phyloP scores from a whole-genome alignment of 2,113 vertebrate genomes.

The Pterocles orientalis region DNA sequence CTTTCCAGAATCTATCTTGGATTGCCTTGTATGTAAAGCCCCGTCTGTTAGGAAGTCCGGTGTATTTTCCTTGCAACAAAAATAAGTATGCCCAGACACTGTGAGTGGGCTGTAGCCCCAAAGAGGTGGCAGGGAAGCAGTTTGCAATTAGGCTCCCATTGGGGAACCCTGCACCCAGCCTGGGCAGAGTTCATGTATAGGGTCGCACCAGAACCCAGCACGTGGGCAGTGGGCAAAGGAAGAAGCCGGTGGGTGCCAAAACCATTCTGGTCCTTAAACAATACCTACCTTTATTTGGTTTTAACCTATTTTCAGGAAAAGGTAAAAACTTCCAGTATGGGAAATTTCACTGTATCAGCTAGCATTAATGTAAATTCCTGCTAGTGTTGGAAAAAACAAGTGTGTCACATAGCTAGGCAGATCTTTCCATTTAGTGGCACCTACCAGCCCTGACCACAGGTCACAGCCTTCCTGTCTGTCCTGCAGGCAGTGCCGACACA shows the following conservation, averaged over 20 bases:
- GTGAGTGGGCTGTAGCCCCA: background rate
- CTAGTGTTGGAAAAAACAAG: background rate
- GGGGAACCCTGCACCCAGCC: background rate
- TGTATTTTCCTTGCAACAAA: background rate
- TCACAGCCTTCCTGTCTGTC: background rate
- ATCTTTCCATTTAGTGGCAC: background rate
- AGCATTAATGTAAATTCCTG: background rate
- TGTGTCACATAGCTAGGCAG: background rate
- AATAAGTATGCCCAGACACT: background rate
- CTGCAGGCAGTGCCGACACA: background rate
- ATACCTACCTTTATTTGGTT: background rate
- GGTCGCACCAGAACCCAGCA: background rate
- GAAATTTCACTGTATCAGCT: background rate
- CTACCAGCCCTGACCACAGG: background rate
- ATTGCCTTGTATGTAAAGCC: background rate
- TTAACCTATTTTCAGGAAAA: background rate
- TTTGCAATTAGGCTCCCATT: background rate
- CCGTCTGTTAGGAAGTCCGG: background rate
- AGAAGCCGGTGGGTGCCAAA: background rate
- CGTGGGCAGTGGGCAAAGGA: accelerated
- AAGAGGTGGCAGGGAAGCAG: background rate
- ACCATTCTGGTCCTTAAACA: background rate
- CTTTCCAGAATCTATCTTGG: background rate
- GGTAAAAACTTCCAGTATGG: background rate
- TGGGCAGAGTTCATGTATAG: background rate